Base-by-base conservation (phyloP, 2,113 vertebrate species). In the Sakesphorus luctuosus region DNA sequence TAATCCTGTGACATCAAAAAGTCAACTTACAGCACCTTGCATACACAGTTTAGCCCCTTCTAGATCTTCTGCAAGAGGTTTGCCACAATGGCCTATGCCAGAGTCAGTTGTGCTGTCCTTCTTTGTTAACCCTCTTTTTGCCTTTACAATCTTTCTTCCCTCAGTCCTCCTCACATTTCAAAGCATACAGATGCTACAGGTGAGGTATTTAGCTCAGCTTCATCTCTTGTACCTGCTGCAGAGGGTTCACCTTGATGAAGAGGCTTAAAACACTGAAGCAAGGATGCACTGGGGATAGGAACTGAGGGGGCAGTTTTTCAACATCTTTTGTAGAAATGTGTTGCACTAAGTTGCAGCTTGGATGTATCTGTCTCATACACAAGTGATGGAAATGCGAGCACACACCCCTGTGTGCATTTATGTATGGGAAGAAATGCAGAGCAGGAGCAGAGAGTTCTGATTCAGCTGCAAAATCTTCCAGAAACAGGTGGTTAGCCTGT, bases 31-130 rank as follows among this genome's bases (percentile, higher is more conserved):
- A 84, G 29, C 56, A 59, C 23, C 35, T 23, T 43, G 68, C 13
- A 20, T 7, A 9, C 26, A 36, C 0, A 0, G 18, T 14, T 33
- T 31, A 53, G 28, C 11, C 18, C 14, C 17, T 79, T 89, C 13
- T 24, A 66, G 66, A 29, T 44, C 65, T 73, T 25, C 36, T 81
- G 65, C 23, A 33, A 50, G 31, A 83, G 50, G 20, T 36, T 81
- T 78, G 26, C 18, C 15, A 44, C 55, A 71, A 3, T 13, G 1
- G 1, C 25, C 71, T n/a, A 6, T 17, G 23, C 18, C 55, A 33
- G 23, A 53, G 76, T 61, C 74, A 75, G n/a, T 4, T 28, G 38
- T 5, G 44, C 18, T 76, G 15, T 75, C 44, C n/a, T 75, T 33
- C 21, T 44, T 67, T 9, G 4, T 56, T 38, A 80, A 25, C 44